Evolutionary conservation across 1,140 invertebrate genomes (phyloP), one percentile per base, ranked within the genome.

Genomic region (Rhopalosiphum padi): DNA sequence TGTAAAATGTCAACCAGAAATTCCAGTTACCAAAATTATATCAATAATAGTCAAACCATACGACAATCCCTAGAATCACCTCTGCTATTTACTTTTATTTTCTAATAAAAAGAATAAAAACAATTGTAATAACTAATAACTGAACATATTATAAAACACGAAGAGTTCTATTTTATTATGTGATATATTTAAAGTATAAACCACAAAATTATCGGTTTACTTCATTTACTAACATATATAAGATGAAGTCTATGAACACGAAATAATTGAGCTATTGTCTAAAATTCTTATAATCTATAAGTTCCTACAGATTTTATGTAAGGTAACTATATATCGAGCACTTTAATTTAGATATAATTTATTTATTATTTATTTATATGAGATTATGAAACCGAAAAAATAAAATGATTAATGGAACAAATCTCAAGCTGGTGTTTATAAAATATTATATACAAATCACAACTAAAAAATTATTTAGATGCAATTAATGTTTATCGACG

Each of bases 201-300:
- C 48, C 48, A n/a, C 30, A n/a, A n/a, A n/a, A 30, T n/a, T n/a
- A 18, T 68, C 60, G 0, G 4, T n/a, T 18, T 68, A 68, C 30
- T n/a, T 0, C 0, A n/a, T 4, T n/a, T 68, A n/a, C 15, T 2
- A 51, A 51, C 2, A 51, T n/a, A n/a, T 18, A 2, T 15, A 0
- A n/a, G 1, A 68, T 68, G 4, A 68, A n/a, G 30, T 68, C 3
- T 68, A 30, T 68, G 11, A 22, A 18, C 1, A n/a, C 60, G n/a
- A 68, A n/a, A n/a, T n/a, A 21, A 68, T 25, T 53, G 21, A 53
- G 0, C 1, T 3, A 9, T 60, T 68, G n/a, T 30, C 3, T 15
- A n/a, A n/a, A 68, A 68, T 4, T n/a, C n/a, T 3, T 68, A 68
- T 68, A 37, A 37, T 37, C 37, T 37, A 2, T 37, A 37, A 37